Evolutionary conservation across 2,797 vertebrate genomes (phyloP).

Genomic region (Microchirus variegatus): DNA sequence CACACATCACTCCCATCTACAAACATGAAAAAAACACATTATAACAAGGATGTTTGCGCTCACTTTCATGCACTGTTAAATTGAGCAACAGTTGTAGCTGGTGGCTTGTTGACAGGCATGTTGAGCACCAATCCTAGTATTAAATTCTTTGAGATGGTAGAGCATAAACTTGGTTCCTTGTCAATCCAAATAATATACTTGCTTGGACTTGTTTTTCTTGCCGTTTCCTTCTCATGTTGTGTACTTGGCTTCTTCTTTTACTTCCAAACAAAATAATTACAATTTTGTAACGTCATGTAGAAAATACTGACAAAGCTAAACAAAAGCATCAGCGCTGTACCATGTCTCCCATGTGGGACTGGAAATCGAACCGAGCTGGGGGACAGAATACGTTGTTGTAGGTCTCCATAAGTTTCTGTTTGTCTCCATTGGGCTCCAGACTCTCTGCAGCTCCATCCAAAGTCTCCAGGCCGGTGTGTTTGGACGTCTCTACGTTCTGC

Average conservation of each 20-base stretch:
- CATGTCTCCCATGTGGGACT: conserved; percentile 98
- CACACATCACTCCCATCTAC: conserved; percentile 92
- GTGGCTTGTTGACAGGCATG: too few relatives aligned
- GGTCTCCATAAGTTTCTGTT: conserved; percentile 98
- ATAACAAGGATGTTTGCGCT: too few relatives aligned
- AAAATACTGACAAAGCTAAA: not conserved
- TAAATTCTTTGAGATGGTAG: too few relatives aligned
- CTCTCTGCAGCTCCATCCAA: conserved; percentile 94
- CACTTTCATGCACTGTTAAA: too few relatives aligned
- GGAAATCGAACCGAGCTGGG: conserved; percentile 96
- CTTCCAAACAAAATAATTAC: too few relatives aligned
- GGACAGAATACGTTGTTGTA: conserved; percentile 98
- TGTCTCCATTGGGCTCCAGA: conserved; percentile 93
- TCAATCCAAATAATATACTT: too few relatives aligned
- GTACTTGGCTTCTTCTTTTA: too few relatives aligned
- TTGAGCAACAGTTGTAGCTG: too few relatives aligned
- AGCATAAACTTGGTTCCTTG: too few relatives aligned
- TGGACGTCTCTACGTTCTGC: conserved; percentile 93
- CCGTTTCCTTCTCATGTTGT: too few relatives aligned
- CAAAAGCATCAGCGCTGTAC: conserved; percentile 63
- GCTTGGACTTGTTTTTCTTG: too few relatives aligned
- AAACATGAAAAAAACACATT: conserved; percentile 3
- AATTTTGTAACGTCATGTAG: too few relatives aligned
- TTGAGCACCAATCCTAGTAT: not conserved
- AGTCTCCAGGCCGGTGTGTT: conserved; percentile 91